Conservation (phyloP, 2,888 invertebrate genomes). For the Lucinisca nassula region DNA sequence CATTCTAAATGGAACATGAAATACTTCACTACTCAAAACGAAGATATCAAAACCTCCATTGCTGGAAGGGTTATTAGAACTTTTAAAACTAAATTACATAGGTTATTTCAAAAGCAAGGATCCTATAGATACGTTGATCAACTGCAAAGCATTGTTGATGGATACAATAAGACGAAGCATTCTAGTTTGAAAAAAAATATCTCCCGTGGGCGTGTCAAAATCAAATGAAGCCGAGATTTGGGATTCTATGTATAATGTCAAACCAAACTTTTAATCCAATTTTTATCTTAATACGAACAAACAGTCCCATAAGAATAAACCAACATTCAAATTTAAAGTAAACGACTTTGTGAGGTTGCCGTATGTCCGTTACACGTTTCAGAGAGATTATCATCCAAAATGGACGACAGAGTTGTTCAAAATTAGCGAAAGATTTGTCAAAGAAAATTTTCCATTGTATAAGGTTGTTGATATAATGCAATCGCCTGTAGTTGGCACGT, state of each 20-base stretch:
- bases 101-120: constrained; percentile 32
- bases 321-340: constrained; percentile 46
- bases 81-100: constrained; percentile 30
- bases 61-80: constrained; percentile 44
- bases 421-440: constrained; percentile 26
- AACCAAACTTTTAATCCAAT: not conserved
- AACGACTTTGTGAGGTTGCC: constrained; percentile 43
- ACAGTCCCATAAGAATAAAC: not conserved
- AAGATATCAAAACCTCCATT: constrained; percentile 32
- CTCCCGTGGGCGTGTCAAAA: constrained; percentile 1
- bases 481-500: not conserved
- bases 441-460: constrained; percentile 21
- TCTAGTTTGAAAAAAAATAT: constrained; percentile 12
- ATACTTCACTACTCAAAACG: constrained; percentile 36
- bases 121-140: constrained; percentile 27
- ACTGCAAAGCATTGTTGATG: constrained; percentile 26
- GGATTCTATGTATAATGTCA: constrained; percentile 26
- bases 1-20: constrained; percentile 18
- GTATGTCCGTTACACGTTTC: constrained; percentile 40
- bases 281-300: not conserved
- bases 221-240: constrained; percentile 26
- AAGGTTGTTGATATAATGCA: constrained; percentile 17
- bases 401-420: constrained; percentile 57
- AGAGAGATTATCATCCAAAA: constrained; percentile 58
- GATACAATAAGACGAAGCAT: constrained; percentile 49